phyloP scores from a whole-genome alignment of 1,140 invertebrate genomes.

The Bombus waltoni region DNA sequence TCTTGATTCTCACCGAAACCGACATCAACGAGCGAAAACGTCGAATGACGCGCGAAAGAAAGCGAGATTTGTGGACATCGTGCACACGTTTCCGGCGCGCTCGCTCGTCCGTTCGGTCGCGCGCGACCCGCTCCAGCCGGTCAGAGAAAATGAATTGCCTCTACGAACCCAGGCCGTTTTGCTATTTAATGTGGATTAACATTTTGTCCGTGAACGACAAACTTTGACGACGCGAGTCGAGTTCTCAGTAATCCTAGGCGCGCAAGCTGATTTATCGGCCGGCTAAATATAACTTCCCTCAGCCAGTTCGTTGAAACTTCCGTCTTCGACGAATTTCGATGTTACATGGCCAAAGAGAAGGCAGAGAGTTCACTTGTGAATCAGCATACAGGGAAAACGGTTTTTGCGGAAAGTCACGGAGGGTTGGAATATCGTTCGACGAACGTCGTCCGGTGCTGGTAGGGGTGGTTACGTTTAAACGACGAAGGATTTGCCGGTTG shows the following conservation, averaged over 20 bases:
- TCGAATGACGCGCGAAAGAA: neutral
- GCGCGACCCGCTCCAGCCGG: neutral
- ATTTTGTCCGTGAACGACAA: conserved; percentile 1
- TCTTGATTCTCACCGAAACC: neutral
- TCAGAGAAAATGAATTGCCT: neutral
- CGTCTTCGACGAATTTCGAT: conserved; percentile 43
- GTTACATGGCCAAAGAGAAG: neutral
- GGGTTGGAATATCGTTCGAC: neutral
- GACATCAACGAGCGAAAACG: neutral
- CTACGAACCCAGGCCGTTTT: neutral
- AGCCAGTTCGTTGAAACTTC: conserved; percentile 26
- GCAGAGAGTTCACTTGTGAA: conserved; percentile 7
- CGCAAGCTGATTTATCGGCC: conserved; percentile 36
- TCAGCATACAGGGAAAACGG: neutral
- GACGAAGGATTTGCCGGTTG: conserved; percentile 55
- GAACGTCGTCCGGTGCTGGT: neutral
- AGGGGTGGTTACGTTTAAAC: conserved; percentile 35
- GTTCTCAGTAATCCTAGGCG: conserved; percentile 11
- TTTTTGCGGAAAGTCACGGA: neutral
- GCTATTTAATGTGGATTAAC: conserved; percentile 31
- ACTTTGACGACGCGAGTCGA: conserved; percentile 22
- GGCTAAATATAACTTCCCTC: conserved; percentile 15
- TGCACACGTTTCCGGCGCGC: neutral
- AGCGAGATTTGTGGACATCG: neutral
- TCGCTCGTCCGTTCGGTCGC: neutral